phyloP scores from a whole-genome alignment of 2,797 vertebrate species.

The Stomatorhinus walkeri region DNA sequence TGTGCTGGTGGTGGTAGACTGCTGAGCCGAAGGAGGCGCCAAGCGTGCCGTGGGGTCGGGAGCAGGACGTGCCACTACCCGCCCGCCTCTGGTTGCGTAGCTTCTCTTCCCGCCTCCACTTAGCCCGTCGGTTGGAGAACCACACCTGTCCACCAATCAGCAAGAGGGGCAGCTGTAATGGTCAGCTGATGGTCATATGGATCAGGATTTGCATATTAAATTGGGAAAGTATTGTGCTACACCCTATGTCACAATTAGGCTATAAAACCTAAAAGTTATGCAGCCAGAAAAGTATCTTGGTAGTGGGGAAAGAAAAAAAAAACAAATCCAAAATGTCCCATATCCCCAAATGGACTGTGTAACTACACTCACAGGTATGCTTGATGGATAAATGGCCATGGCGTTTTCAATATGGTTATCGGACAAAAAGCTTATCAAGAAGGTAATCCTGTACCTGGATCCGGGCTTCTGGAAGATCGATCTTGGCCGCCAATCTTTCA shows the following conservation, averaged over 20 bases:
- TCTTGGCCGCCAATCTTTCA: conserved; percentile 76
- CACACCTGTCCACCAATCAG: conserved; percentile 64
- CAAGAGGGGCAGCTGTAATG: neutral
- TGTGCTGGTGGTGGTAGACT: conserved; percentile 67
- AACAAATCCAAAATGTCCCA: neutral
- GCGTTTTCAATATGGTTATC: neutral
- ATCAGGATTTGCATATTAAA: neutral
- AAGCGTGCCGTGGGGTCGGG: conserved; percentile 63
- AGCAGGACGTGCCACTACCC: conserved; percentile 62
- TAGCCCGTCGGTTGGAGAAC: conserved; percentile 82
- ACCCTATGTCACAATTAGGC: neutral
- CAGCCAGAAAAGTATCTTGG: neutral
- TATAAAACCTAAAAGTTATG: neutral
- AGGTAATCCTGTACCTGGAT: conserved; percentile 63
- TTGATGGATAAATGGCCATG: neutral
- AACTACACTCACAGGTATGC: neutral
- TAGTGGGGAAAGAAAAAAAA: neutral
- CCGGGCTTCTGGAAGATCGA: conserved; percentile 75
- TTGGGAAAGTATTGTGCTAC: neutral
- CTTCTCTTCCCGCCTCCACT: conserved; percentile 82
- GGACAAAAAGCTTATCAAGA: neutral
- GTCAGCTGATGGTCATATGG: neutral
- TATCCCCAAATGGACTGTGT: neutral
- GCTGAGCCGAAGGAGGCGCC: conserved; percentile 68
- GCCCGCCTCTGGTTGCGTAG: conserved; percentile 73